Percentiles rank a stretch among this genome's conserved stretches.
Conservation (phyloP, 2,797 vertebrate species). For the Phylloscopus collybita region DNA sequence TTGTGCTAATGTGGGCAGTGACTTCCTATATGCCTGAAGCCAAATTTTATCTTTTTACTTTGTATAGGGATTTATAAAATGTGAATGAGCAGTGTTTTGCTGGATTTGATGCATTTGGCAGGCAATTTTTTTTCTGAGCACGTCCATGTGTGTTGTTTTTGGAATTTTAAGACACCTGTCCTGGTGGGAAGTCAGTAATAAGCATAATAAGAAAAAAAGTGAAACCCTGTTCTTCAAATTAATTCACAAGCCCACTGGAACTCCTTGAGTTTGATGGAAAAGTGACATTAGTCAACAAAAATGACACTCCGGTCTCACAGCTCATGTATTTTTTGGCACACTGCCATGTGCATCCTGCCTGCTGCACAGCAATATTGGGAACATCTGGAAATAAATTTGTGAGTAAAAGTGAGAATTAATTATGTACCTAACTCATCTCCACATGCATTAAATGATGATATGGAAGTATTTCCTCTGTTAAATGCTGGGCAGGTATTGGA, state of each 20-base stretch:
- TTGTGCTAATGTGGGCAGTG: not conserved
- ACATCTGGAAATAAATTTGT: not conserved
- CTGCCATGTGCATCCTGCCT: not conserved
- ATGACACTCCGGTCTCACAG: not conserved
- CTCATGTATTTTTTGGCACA: not conserved
- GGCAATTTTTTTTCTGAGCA: not conserved
- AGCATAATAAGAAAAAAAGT: not conserved
- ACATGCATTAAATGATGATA: not conserved
- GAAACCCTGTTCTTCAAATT: not conserved
- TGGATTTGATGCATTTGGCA: not conserved
- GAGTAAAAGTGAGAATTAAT: not conserved
- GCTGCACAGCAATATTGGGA: not conserved
- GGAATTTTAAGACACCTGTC: not conserved
- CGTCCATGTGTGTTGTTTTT: not conserved
- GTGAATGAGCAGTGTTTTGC: not conserved
- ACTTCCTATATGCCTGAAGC: not conserved
- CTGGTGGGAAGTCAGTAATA: not conserved
- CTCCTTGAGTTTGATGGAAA: not conserved
- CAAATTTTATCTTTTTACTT: not conserved
- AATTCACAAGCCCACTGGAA: not conserved
- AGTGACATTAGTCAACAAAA: not conserved
- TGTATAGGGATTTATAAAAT: not conserved
- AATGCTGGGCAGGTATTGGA: not conserved
- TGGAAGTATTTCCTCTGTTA: not conserved
- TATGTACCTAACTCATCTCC: not conserved